Base-by-base conservation (phyloP, 2,113 vertebrate genomes). In the Nicator chloris region DNA sequence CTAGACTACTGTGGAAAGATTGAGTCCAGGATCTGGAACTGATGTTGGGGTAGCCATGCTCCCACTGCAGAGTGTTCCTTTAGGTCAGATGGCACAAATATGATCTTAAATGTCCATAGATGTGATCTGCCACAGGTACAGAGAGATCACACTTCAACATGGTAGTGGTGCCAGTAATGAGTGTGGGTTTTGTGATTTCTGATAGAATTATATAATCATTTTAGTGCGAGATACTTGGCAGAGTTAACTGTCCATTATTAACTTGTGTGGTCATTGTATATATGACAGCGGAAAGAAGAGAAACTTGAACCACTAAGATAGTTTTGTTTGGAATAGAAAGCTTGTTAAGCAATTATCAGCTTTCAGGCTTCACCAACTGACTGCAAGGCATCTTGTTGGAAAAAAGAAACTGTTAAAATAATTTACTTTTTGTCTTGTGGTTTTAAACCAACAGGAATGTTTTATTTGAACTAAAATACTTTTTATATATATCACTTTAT, bases 271-370 rank as follows among this genome's bases (percentile, higher is more conserved):
- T 93, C 26, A 7, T 70, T 86, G 45, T 78, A 15, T 66, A 39
- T 79, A 80, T 1, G 31, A 66, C 54, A 77, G 86, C 22, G 37
- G 60, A 91, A 91, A 77, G 45, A 89, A 86, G 90, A 94, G 75
- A 90, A 88, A 65, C 81, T 86, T 39, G 78, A 92, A 77, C 71
- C 23, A 64, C 91, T 90, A 64, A 81, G 66, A 90, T 86, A 71
- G 40, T 39, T 77, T 80, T 93, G 88, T 96, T 95, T 94, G 71
- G 82, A 95, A 77, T 70, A 80, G 60, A 92, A 94, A 89, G 47
- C 81, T 94, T 92, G 72, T 95, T 94, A 96, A 92, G 61, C 70
- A 93, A 88, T 95, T 93, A 86, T 13, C 61, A 63, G 37, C 70
- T 92, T 93, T 80, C 40, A 88, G 45, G 78, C 72, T 90, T 86